Evolutionary conservation across 1,140 invertebrate species (phyloP).

Genomic region (Danaus melanippus): DNA sequence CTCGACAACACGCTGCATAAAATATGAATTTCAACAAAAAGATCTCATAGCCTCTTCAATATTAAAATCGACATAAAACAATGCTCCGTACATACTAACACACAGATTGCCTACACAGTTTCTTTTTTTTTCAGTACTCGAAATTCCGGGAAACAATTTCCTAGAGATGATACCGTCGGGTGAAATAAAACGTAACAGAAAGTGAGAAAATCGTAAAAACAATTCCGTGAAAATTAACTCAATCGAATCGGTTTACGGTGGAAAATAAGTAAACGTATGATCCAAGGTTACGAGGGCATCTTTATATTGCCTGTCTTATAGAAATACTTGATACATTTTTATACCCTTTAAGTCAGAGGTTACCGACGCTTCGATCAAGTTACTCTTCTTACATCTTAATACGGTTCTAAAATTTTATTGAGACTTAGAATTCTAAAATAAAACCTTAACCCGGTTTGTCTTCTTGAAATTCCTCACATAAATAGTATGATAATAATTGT

Average conservation of each 20-base stretch:
- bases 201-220: constrained; percentile 58
- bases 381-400: too few relatives aligned
- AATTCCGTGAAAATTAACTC: constrained; percentile 63
- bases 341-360: too few relatives aligned
- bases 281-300: constrained; percentile 7
- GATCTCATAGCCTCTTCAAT: constrained; percentile 19
- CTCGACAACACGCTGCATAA: not conserved
- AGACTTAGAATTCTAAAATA: too few relatives aligned
- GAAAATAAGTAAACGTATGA: constrained; percentile 16
- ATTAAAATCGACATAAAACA: constrained; percentile 27
- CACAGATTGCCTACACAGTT: constrained; percentile 31
- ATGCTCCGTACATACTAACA: constrained; percentile 22
- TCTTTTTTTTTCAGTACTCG: constrained; percentile 28
- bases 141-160: constrained; percentile 56
- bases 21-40: constrained; percentile 14
- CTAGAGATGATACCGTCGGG: constrained; percentile 61
- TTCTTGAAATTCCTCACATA: too few relatives aligned
- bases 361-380: too few relatives aligned
- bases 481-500: too few relatives aligned
- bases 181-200: constrained; percentile 64
- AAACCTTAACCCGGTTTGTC: too few relatives aligned
- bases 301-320: too few relatives aligned
- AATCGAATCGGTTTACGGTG: constrained; percentile 34
- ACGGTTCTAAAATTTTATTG: too few relatives aligned
- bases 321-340: too few relatives aligned